These are phyloP conservation scores for Drosophila bipectinata DNA, from an alignment of 1,140 invertebrate genomes.

Conservation along the genomic window DNA sequence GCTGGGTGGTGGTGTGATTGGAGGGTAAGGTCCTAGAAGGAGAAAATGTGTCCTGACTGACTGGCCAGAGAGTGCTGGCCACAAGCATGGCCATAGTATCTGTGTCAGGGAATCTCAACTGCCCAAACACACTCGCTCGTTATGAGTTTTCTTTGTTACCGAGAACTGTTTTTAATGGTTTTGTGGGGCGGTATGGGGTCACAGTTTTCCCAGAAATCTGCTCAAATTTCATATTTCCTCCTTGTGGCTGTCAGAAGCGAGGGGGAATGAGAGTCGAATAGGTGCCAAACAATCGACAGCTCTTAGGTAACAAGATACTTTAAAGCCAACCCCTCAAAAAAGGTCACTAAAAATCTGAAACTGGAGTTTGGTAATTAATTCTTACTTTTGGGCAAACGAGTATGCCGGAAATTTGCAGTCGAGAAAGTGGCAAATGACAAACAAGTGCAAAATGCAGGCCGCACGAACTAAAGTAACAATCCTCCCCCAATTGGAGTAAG, in stretches of 20 bases:
- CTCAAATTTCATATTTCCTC: slow-evolving; percentile 73
- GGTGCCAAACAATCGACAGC: slow-evolving; percentile 58
- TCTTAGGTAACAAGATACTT: slow-evolving; percentile 43
- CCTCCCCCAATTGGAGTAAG: slow-evolving; percentile 26
- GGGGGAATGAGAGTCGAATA: slow-evolving; percentile 40
- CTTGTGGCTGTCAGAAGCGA: neutral
- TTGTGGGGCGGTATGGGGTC: slow-evolving; percentile 1
- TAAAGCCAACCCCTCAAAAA: slow-evolving; percentile 16
- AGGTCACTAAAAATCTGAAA: neutral
- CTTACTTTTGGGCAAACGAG: neutral
- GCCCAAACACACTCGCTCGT: slow-evolving; percentile 60
- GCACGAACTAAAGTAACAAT: slow-evolving; percentile 11
- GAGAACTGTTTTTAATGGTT: slow-evolving; percentile 48
- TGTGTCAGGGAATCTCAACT: slow-evolving; percentile 78
- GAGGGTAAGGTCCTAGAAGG: neutral
- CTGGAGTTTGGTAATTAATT: neutral
- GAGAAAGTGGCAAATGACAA: neutral
- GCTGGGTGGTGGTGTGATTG: neutral
- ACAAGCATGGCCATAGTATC: slow-evolving; percentile 42
- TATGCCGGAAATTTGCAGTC: slow-evolving; percentile 12
- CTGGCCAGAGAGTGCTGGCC: slow-evolving; percentile 16
- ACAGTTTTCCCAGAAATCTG: slow-evolving; percentile 62
- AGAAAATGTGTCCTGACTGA: slow-evolving; percentile 11
- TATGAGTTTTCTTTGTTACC: slow-evolving; percentile 74
- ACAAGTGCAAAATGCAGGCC: slow-evolving; percentile 3